Conservation (phyloP, 2,888 invertebrate genomes). For the Andricus quercusramuli region DNA sequence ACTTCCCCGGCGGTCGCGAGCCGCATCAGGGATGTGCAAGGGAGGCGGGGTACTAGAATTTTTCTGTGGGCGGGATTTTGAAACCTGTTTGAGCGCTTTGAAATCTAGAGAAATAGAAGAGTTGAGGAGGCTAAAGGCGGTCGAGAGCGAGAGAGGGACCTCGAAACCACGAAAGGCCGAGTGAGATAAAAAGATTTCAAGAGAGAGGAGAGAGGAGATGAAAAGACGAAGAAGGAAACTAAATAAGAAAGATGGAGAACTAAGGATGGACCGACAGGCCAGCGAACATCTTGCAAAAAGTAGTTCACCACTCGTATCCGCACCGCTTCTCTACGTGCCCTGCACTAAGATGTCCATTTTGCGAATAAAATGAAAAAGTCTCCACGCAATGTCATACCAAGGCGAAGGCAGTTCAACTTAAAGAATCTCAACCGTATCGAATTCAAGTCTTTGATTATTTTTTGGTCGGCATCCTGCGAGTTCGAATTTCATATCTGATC, state of each 20-base stretch:
- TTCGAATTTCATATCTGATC: neutral
- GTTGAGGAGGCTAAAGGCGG: slow-evolving; percentile 56
- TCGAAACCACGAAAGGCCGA: slow-evolving; percentile 48
- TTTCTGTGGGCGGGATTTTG: slow-evolving; percentile 78
- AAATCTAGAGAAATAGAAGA: slow-evolving; percentile 70
- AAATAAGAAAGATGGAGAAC: slow-evolving; percentile 44
- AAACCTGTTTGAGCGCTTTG: slow-evolving; percentile 77
- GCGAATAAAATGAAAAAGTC: slow-evolving; percentile 51
- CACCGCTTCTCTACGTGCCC: slow-evolving; percentile 53
- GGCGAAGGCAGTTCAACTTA: slow-evolving; percentile 18
- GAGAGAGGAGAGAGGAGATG: slow-evolving; percentile 34
- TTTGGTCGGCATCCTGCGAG: neutral
- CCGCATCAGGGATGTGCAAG: slow-evolving; percentile 41
- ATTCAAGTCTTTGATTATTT: slow-evolving; percentile 35
- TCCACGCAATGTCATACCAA: slow-evolving; percentile 52
- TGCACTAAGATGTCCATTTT: slow-evolving; percentile 56
- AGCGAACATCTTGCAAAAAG: slow-evolving; percentile 69
- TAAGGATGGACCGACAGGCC: slow-evolving; percentile 53
- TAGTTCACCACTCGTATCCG: slow-evolving; percentile 69
- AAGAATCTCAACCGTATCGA: slow-evolving; percentile 13
- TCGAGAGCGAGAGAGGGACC: slow-evolving; percentile 44
- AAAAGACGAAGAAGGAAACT: slow-evolving; percentile 42
- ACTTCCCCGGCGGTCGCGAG: slow-evolving; percentile 47
- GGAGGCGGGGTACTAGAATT: slow-evolving; percentile 65
- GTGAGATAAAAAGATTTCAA: slow-evolving; percentile 29